Evolutionary conservation across 2,797 vertebrate genomes (phyloP).

Genomic region (Leucoraja ocellata): DNA sequence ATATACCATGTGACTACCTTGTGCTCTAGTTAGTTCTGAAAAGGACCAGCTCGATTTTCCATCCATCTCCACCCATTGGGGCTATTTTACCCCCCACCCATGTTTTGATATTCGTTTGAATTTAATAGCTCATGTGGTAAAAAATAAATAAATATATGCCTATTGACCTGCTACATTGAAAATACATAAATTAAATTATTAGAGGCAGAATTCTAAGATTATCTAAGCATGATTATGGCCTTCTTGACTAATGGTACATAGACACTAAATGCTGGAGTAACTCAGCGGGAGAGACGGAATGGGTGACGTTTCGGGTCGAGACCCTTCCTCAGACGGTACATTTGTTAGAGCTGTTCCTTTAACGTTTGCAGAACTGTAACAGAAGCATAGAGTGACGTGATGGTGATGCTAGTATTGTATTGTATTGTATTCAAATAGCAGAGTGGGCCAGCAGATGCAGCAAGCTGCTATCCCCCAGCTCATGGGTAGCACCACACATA

Average conservation of each 20-base stretch:
- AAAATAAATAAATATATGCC: neutral
- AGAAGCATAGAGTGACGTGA: neutral
- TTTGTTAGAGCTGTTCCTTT: rapidly evolving
- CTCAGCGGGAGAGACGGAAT: too few species aligned
- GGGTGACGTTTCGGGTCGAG: too few species aligned
- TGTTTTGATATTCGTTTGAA: neutral
- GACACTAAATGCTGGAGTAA: too few species aligned
- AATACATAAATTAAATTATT: neutral
- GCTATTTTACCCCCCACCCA: too few species aligned
- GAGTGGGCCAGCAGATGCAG: neutral
- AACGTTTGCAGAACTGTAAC: neutral
- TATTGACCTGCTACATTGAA: neutral
- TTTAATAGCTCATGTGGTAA: neutral
- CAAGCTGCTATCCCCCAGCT: neutral
- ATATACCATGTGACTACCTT: neutral
- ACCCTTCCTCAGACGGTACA: rapidly evolving
- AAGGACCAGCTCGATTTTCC: neutral
- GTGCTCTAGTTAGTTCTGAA: neutral
- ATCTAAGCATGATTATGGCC: neutral
- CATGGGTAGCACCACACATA: neutral
- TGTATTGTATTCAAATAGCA: too few species aligned
- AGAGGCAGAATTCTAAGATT: neutral
- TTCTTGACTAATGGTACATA: neutral
- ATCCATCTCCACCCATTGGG: neutral
- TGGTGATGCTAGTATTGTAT: neutral